A percentile compares a stretch with the other conserved stretches of the same genome.
These are phyloP conservation scores for Sycophila sp. DNA, from an alignment of 1,140 invertebrate genomes.

Conservation along the genomic window DNA sequence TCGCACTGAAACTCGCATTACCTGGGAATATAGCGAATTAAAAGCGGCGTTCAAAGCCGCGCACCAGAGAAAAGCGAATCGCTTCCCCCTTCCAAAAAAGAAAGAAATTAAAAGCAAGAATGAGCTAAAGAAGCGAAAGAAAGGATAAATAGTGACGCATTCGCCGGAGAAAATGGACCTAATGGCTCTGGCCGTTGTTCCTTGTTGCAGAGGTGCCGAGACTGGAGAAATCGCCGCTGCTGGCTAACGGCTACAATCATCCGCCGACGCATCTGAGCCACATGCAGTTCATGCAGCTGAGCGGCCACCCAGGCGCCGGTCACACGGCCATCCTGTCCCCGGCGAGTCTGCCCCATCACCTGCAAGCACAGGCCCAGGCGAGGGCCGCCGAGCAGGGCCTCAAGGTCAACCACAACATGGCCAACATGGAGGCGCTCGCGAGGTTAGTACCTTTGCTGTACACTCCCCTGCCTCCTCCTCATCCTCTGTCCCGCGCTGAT, in stretches of 20 bases:
- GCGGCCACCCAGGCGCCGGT: conserved; percentile 73
- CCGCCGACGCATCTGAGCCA: conserved; percentile 89
- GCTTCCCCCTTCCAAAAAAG: no score
- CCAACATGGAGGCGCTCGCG: conserved; percentile 86
- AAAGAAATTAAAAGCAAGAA: no score
- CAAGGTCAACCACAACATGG: conserved; percentile 78
- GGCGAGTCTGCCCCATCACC: conserved; percentile 84
- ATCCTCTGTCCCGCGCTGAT: conserved; percentile 2
- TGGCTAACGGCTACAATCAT: conserved; percentile 94
- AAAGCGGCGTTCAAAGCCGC: no score
- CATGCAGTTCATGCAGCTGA: conserved; percentile 88
- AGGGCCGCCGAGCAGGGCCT: conserved; percentile 60
- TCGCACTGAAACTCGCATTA: no score
- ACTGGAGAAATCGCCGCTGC: conserved; percentile 89
- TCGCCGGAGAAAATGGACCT: no score
- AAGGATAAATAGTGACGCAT: no score
- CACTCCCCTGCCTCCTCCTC: neutral
- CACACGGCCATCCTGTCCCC: conserved; percentile 85
- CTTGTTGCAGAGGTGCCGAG: conserved; percentile 80
- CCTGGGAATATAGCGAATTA: no score
- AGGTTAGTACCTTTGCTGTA: conserved; percentile 68
- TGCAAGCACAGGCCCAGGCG: conserved; percentile 67
- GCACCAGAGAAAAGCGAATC: no score
- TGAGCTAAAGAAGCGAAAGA: no score
- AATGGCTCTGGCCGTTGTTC: conserved; percentile 35